phyloP scores from a whole-genome alignment of 1,140 invertebrate species.

The Anthonomus grandis region DNA sequence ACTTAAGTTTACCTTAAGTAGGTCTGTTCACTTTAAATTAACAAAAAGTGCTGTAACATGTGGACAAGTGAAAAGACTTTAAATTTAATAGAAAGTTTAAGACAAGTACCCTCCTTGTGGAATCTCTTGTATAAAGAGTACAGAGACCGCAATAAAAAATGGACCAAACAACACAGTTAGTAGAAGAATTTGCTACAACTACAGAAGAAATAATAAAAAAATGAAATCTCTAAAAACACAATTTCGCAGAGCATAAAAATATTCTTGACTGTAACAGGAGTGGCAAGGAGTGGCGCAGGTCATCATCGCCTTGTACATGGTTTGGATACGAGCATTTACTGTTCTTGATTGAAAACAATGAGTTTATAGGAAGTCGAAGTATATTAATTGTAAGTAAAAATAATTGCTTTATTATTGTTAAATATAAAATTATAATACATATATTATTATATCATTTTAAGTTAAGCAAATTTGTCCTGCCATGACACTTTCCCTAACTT shows the following conservation, averaged over 20 bases:
- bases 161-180: neutral
- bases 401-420: no score
- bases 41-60: neutral
- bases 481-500: no score
- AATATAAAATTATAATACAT: no score
- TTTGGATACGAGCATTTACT: neutral
- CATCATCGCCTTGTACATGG: no score
- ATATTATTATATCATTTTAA: no score
- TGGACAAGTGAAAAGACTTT: neutral
- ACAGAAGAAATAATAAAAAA: slow-evolving; percentile 5
- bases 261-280: neutral
- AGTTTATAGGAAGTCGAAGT: slow-evolving; percentile 4
- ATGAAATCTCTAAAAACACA: neutral
- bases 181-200: neutral
- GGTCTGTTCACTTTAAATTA: neutral
- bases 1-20: no score
- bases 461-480: no score
- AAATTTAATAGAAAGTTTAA: neutral
- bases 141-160: neutral
- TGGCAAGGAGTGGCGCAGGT: neutral
- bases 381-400: no score
- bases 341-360: neutral
- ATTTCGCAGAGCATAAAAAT: neutral
- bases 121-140: slow-evolving; percentile 1
- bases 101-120: slow-evolving; percentile 1